These are phyloP conservation scores for Drosophila truncata DNA, from an alignment of 1,140 invertebrate species.

Conservation along the genomic window DNA sequence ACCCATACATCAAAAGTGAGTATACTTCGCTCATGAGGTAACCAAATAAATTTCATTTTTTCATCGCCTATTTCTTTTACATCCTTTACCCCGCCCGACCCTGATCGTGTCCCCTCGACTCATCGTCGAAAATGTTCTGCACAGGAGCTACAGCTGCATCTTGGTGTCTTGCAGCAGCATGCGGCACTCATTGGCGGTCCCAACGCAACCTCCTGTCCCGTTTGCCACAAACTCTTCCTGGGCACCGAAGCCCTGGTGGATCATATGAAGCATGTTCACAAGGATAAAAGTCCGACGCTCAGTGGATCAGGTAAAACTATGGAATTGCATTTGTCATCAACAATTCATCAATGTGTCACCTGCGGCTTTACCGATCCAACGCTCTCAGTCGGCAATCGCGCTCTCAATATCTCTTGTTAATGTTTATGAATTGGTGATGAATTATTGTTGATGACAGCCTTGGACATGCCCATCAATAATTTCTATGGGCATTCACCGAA, in stretches of 20 bases:
- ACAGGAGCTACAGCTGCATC: conserved; percentile 93
- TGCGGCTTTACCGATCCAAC: too few relatives aligned
- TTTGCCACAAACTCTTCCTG: conserved; percentile 97
- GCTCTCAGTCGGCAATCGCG: too few relatives aligned
- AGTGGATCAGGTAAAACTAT: conserved; percentile 93
- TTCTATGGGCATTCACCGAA: too few relatives aligned
- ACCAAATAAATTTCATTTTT: conserved; percentile 18
- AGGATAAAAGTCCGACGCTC: conserved; percentile 91
- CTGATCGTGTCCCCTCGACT: conserved; percentile 26
- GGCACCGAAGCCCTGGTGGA: conserved; percentile 96
- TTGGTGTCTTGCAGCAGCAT: conserved; percentile 96
- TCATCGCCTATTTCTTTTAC: conserved; percentile 27
- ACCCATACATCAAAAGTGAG: conserved; percentile 98
- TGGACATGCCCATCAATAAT: too few relatives aligned
- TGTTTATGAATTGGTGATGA: too few relatives aligned
- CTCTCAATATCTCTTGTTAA: too few relatives aligned
- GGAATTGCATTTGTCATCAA: background rate
- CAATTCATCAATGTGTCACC: too few relatives aligned
- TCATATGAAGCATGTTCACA: conserved; percentile 98
- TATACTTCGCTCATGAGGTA: conserved; percentile 78
- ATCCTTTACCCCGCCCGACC: conserved; percentile 4
- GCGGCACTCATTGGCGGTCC: conserved; percentile 94
- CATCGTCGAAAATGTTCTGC: conserved; percentile 7
- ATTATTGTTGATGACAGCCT: too few relatives aligned
- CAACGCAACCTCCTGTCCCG: conserved; percentile 94